A percentile compares a stretch with the other conserved stretches of the same genome.
Evolutionary conservation across 1,140 invertebrate genomes (phyloP).

Genomic region (Sinonovacula constricta): DNA sequence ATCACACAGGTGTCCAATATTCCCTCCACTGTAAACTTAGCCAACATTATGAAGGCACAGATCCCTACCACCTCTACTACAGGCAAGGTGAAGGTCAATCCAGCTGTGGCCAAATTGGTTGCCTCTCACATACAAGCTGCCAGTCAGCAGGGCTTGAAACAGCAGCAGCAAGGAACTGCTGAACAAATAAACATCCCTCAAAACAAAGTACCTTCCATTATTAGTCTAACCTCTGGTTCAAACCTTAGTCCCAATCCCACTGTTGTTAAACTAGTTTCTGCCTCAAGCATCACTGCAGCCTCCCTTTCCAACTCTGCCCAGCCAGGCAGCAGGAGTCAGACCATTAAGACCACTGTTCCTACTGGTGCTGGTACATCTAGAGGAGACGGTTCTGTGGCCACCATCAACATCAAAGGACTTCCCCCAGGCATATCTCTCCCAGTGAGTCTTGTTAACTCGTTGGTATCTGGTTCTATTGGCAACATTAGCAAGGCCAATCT

Average conservation of each 20-base stretch:
- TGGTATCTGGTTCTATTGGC: slow-evolving; percentile 48
- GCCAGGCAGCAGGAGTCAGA: not conserved
- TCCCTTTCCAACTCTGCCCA: not conserved
- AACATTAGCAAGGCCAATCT: slow-evolving; percentile 26
- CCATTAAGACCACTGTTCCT: not conserved
- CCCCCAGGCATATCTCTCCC: slow-evolving; percentile 42
- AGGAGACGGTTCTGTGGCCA: slow-evolving; percentile 34
- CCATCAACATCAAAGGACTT: slow-evolving; percentile 49
- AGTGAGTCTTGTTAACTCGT: slow-evolving; percentile 41
- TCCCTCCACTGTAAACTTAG: slow-evolving; percentile 12
- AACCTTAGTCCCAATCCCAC: slow-evolving; percentile 27
- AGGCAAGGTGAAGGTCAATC: slow-evolving; percentile 29
- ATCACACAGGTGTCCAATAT: slow-evolving; percentile 1
- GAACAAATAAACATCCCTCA: too few species aligned
- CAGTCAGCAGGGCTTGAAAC: slow-evolving; percentile 41
- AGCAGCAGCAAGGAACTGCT: too few species aligned
- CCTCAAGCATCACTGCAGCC: slow-evolving; percentile 10
- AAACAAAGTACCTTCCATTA: slow-evolving; percentile 19
- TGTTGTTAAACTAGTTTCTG: slow-evolving; percentile 47
- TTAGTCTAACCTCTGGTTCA: not conserved
- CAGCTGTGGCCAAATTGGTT: slow-evolving; percentile 41
- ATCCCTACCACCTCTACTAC: not conserved
- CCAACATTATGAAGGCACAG: slow-evolving; percentile 43
- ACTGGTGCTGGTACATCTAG: not conserved
- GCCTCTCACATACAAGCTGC: slow-evolving; percentile 38